These are phyloP conservation scores for Chaenocephalus aceratus DNA, from an alignment of 2,113 vertebrate species.

Conservation along the genomic window DNA sequence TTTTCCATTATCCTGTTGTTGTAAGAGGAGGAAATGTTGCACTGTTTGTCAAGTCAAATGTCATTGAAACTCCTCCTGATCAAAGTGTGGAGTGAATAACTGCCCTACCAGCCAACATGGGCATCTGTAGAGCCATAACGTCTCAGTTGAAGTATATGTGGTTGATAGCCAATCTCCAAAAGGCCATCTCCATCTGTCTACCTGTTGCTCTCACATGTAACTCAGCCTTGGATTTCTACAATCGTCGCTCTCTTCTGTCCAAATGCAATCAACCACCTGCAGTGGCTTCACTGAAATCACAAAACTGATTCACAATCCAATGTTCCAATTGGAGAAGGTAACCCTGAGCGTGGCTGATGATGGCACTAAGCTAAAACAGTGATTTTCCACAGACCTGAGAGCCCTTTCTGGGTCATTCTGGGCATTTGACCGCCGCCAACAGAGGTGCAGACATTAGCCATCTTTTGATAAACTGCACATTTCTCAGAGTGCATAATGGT, in stretches of 20 bases:
- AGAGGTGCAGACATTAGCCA: neutral
- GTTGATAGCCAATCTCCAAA: slow-evolving; percentile 17
- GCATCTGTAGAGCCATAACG: slow-evolving; percentile 13
- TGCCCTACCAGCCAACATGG: neutral
- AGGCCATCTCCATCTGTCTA: slow-evolving; percentile 27
- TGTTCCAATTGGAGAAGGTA: neutral
- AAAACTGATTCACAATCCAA: neutral
- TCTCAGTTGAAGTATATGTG: slow-evolving; percentile 4
- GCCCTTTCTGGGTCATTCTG: neutral
- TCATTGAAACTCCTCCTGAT: neutral
- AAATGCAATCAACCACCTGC: neutral
- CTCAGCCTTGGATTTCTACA: neutral
- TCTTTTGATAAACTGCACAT: too few species aligned
- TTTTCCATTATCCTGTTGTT: neutral
- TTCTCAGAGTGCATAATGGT: neutral
- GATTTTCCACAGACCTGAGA: neutral
- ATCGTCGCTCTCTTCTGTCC: neutral
- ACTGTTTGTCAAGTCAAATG: neutral
- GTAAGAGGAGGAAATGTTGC: neutral
- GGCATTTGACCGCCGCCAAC: neutral
- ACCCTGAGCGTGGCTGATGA: neutral
- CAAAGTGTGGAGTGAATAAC: neutral
- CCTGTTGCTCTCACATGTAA: slow-evolving; percentile 7
- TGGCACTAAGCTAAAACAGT: neutral
- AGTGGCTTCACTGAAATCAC: neutral